Evolutionary conservation across 2,113 vertebrate species (phyloP).

Genomic region (Danio rerio): DNA sequence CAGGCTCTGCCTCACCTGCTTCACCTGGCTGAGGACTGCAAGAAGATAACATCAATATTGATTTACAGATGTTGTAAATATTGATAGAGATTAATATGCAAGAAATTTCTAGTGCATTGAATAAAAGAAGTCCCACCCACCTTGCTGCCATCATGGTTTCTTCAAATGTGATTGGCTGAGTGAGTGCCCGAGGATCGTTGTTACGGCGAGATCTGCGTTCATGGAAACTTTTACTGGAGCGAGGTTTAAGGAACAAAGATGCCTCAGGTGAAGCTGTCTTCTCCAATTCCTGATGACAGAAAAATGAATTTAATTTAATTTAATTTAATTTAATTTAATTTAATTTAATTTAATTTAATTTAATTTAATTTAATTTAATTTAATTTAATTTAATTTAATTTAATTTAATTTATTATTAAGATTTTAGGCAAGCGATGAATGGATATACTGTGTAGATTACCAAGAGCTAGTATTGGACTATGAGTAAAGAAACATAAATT

Average conservation of each 20-base stretch:
- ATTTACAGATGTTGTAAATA: not conserved
- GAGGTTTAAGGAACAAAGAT: slow-evolving; percentile 71
- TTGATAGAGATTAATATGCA: not conserved
- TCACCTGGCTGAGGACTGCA: slow-evolving; percentile 52
- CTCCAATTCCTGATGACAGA: slow-evolving; percentile 75
- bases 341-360: too few relatives aligned
- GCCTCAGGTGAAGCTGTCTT: slow-evolving; percentile 69
- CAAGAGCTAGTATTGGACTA: too few relatives aligned
- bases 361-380: not conserved
- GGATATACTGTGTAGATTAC: too few relatives aligned
- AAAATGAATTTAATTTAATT: not conserved
- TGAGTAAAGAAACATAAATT: too few relatives aligned
- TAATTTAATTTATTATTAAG: too few relatives aligned
- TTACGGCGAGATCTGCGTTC: slow-evolving; percentile 70
- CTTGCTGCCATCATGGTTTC: slow-evolving; percentile 70
- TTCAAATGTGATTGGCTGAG: slow-evolving; percentile 78
- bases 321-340: not conserved
- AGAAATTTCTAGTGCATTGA: not conserved
- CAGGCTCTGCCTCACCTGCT: slow-evolving; percentile 49
- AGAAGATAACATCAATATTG: too few relatives aligned
- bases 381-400: too few relatives aligned
- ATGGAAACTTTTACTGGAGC: slow-evolving; percentile 58
- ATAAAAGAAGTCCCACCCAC: slow-evolving; percentile 54
- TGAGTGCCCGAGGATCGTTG: slow-evolving; percentile 72
- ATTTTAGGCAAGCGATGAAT: too few relatives aligned